Evolutionary conservation across 2,113 vertebrate genomes (phyloP).

Genomic region (Oenanthe oenanthe): DNA sequence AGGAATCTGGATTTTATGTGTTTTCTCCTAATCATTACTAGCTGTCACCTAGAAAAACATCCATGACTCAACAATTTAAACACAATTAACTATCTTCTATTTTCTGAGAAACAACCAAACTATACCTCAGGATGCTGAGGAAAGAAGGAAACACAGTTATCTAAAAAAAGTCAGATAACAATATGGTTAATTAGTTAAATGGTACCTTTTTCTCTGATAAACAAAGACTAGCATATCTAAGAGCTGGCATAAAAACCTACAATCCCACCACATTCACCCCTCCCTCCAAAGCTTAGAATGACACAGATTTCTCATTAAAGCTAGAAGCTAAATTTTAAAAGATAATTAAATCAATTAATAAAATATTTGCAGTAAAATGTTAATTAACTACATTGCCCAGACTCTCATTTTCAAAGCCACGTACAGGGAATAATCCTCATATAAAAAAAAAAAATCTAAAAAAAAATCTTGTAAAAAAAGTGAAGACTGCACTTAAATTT

Average conservation of each 20-base stretch:
- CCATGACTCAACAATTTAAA: neutral
- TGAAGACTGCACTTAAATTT: neutral
- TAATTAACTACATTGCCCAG: constrained; percentile 8
- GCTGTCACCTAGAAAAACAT: neutral
- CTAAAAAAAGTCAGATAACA: constrained; percentile 1
- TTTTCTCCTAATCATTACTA: neutral
- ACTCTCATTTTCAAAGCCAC: constrained; percentile 52
- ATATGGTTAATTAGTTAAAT: constrained; percentile 22
- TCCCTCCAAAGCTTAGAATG: neutral
- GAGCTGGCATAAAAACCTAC: neutral
- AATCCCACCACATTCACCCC: neutral
- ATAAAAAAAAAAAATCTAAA: neutral
- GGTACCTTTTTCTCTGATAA: neutral
- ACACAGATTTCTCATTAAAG: neutral
- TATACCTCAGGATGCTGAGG: constrained; percentile 2
- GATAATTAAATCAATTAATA: neutral
- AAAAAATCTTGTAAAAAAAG: neutral
- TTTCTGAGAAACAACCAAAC: neutral
- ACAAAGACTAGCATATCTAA: neutral
- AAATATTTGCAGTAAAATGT: constrained; percentile 1
- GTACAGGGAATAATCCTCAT: constrained; percentile 38
- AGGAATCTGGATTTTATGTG: neutral
- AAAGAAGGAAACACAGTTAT: neutral
- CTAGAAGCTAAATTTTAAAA: neutral
- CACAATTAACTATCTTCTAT: neutral